These are phyloP conservation scores for Dasypolia templi DNA, from an alignment of 2,888 invertebrate genomes.

Conservation along the genomic window DNA sequence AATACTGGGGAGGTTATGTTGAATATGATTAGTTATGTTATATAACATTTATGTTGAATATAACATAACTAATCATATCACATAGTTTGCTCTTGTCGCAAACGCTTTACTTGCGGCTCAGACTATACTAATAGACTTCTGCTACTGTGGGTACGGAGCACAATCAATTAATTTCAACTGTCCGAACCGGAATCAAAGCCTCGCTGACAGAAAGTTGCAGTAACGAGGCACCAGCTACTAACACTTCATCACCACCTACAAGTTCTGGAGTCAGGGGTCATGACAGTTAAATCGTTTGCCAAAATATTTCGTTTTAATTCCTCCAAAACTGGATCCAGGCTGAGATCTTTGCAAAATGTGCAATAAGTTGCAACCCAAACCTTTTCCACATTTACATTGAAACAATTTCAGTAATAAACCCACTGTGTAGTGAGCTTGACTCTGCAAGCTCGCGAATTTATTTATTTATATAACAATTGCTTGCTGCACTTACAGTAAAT, in stretches of 20 bases:
- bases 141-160: neutral
- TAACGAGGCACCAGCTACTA: neutral
- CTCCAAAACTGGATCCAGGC: neutral
- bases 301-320: neutral
- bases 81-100: neutral
- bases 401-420: neutral
- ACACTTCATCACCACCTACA: neutral
- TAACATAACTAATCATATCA: neutral
- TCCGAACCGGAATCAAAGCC: conserved; percentile 11
- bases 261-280: too few species aligned
- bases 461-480: too few species aligned
- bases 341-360: too few species aligned
- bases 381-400: neutral
- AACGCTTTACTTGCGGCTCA: conserved; percentile 6
- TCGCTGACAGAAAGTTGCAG: conserved; percentile 16
- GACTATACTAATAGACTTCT: neutral
- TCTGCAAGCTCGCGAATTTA: conserved; percentile 13
- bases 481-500: too few species aligned
- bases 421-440: neutral
- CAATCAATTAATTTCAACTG: conserved; percentile 25
- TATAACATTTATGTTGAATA: neutral
- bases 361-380: neutral
- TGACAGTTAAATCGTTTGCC: neutral
- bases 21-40: too few species aligned
- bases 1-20: too few species aligned